Evolutionary conservation across 2,113 vertebrate species (phyloP).

Genomic region (Lamprotornis superbus): DNA sequence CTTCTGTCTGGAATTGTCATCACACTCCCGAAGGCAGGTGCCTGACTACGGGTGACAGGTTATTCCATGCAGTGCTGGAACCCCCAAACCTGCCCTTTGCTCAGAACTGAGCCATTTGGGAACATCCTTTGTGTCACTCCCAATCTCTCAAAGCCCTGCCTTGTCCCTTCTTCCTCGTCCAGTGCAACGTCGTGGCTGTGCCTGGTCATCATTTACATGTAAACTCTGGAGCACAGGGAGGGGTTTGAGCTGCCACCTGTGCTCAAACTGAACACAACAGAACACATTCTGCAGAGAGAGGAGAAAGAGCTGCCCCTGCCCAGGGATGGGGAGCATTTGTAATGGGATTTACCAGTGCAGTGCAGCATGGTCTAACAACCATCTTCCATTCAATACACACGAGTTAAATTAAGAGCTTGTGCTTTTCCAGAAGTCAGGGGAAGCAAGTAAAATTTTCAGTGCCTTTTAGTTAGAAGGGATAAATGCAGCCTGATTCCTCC

Average conservation of each 20-base stretch:
- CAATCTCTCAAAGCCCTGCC: not conserved
- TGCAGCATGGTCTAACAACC: slow-evolving; percentile 27
- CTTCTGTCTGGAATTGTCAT: not conserved
- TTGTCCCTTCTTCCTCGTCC: not conserved
- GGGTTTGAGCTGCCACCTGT: slow-evolving; percentile 3
- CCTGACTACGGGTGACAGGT: not conserved
- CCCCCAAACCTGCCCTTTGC: not conserved
- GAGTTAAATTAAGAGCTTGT: slow-evolving; percentile 69
- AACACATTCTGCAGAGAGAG: not conserved
- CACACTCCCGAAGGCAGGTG: not conserved
- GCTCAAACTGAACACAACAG: not conserved
- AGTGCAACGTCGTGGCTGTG: fast-evolving
- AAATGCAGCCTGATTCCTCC: not conserved
- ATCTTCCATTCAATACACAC: not conserved
- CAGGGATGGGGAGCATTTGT: slow-evolving; percentile 7
- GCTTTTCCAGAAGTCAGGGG: slow-evolving; percentile 69
- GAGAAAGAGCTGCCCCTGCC: slow-evolving; percentile 7
- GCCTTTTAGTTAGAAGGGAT: slow-evolving; percentile 7
- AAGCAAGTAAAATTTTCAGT: slow-evolving; percentile 25
- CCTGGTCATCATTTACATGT: not conserved
- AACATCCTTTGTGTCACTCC: not conserved
- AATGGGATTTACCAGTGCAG: slow-evolving; percentile 27
- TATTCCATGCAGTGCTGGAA: not conserved
- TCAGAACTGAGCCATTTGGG: not conserved
- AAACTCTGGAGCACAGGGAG: not conserved